Conservation (phyloP, 2,888 invertebrate species). For the Psylliodes chrysocephalus region DNA sequence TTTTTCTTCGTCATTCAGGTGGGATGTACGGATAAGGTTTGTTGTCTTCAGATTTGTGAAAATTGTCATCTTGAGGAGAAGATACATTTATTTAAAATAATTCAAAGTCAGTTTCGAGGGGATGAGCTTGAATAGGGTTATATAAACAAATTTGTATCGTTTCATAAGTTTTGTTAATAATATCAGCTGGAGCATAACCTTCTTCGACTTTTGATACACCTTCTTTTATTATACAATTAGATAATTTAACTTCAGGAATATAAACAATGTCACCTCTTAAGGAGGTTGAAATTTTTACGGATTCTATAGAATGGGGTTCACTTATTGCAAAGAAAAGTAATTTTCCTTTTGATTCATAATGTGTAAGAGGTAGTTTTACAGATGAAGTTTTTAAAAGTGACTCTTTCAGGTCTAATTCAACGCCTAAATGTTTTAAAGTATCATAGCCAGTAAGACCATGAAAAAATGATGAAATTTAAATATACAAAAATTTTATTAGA, state of each 20-base stretch:
- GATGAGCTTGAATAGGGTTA: background rate
- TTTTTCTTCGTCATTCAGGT: conserved; percentile 38
- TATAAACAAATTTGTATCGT: background rate
- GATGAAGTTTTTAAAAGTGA: background rate
- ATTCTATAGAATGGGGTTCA: background rate
- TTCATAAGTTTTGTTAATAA: background rate
- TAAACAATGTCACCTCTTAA: background rate
- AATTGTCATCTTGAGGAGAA: background rate
- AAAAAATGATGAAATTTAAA: background rate
- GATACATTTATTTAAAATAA: too few relatives aligned
- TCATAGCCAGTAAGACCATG: background rate
- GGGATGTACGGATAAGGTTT: background rate
- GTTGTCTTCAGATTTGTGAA: background rate
- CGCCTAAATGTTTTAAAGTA: background rate
- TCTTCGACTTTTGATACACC: background rate
- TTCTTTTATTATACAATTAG: background rate
- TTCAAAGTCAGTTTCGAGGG: background rate
- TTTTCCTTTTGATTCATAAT: background rate
- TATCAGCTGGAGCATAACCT: background rate
- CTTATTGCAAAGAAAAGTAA: background rate
- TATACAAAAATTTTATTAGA: background rate
- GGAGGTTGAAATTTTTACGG: background rate
- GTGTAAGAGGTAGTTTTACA: background rate
- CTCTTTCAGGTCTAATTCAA: background rate
- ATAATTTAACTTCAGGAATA: background rate